These are phyloP conservation scores for Vombatus ursinus DNA, from an alignment of 2,113 vertebrate genomes.

Conservation along the genomic window DNA sequence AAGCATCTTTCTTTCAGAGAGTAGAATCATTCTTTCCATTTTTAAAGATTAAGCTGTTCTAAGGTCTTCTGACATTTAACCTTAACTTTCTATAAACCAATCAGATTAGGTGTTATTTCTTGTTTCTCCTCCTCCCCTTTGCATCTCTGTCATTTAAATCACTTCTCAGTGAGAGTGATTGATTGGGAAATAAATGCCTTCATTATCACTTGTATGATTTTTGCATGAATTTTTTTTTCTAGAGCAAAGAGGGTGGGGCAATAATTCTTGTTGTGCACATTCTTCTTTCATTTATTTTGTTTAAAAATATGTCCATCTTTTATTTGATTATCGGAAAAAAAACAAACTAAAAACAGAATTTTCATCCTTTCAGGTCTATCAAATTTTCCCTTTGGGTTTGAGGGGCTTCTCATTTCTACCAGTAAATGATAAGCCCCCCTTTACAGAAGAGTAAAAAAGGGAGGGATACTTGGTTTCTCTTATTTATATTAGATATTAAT, in stretches of 20 bases:
- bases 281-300: background rate
- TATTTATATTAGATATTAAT: too few relatives aligned
- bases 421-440: background rate
- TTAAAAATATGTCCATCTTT: constrained; percentile 9
- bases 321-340: background rate
- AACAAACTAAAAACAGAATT: constrained; percentile 1
- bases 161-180: constrained; percentile 30
- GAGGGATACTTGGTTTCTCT: too few relatives aligned
- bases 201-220: background rate
- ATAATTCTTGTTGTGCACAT: background rate
- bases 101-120: background rate
- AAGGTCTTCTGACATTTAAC: background rate
- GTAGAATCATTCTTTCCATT: rapidly evolving
- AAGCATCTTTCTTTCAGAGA: background rate
- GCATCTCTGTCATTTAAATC: constrained; percentile 28
- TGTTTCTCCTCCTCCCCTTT: background rate
- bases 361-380: background rate
- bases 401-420: background rate
- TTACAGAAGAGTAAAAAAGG: background rate
- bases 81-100: background rate
- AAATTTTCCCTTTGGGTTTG: constrained; percentile 8
- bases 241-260: background rate
- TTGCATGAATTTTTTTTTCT: background rate
- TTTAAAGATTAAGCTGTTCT: constrained; percentile 37
- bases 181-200: constrained; percentile 27